Evolutionary conservation across 1,140 invertebrate species (phyloP), one percentile per base, ranked within the genome.

Genomic region (Trinorchestia longiramus): DNA sequence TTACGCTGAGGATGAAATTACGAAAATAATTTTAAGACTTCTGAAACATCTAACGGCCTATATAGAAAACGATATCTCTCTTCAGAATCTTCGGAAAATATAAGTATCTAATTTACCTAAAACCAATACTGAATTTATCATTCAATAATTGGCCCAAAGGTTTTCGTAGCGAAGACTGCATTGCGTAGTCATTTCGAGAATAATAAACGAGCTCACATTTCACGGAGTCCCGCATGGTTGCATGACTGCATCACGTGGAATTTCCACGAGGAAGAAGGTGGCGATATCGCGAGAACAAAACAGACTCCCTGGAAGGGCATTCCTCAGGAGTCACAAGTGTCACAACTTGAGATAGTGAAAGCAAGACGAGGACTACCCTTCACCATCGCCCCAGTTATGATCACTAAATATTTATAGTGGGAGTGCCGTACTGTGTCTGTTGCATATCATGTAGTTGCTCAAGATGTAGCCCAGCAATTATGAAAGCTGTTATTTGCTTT

Each of bases 261-360:
- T 91, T 91, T 23, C 43, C 11, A 36, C 28, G 62, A 90, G 88
- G 36, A 42, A 42, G n/a, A 8, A 28, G 88, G 41, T 41, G 43
- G 88, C 41, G 28, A 41, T 15, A 42, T 15, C 88, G n/a, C 42
- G 88, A 90, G 88, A 43, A 41, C 88, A 41, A 90, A 42, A 90
- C 88, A 90, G 88, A 90, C 88, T 41, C n/a, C 41, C 36, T 90
- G 11, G n/a, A 90, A 43, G 41, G 88, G 43, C 88, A 90, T 90
- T 90, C 88, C 43, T 90, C 43, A 15, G n/a, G 88, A 43, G 88
- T 43, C 88, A 90, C 88, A 90, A 6, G 47, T 53, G 47, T 53
- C 47, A 53, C 6, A 90, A 90, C 88, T 90, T 43, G 88, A 42
- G 88, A 43, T 41, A 42, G 88, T 90, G 88, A 90, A 90, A 90